These are phyloP conservation scores for Brachylomia viminalis DNA, from an alignment of 2,888 invertebrate species.

Conservation along the genomic window DNA sequence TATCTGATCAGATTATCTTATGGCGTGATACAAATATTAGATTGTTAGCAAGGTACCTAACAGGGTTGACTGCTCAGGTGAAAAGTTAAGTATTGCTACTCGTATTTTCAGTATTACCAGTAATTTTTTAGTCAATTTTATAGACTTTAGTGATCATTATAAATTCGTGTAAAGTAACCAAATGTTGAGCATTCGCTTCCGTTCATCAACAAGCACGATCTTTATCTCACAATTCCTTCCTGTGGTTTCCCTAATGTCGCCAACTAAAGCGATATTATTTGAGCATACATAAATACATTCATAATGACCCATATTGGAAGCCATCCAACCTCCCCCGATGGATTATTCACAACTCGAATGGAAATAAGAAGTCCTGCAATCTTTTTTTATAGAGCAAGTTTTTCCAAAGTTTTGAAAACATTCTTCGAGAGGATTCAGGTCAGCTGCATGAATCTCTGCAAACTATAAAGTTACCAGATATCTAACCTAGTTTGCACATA, in stretches of 20 bases:
- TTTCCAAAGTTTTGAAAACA: conserved; percentile 47
- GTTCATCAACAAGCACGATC: conserved; percentile 11
- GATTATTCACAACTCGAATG: conserved; percentile 51
- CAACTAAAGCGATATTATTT: conserved; percentile 37
- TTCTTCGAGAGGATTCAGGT: conserved; percentile 48
- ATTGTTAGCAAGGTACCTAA: too few relatives aligned
- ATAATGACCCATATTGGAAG: conserved; percentile 47
- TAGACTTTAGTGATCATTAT: neutral
- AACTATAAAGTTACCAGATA: conserved; percentile 51
- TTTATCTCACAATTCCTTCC: conserved; percentile 5
- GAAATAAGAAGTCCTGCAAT: conserved; percentile 39
- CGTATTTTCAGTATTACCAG: neutral
- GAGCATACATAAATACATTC: conserved; percentile 45
- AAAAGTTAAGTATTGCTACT: neutral
- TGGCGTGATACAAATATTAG: too few relatives aligned
- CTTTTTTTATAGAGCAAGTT: conserved; percentile 52
- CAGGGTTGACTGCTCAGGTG: neutral
- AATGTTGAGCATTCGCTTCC: neutral
- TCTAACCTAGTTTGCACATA: conserved; percentile 39
- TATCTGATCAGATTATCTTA: too few relatives aligned
- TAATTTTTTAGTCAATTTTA: neutral
- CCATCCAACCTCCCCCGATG: conserved; percentile 40
- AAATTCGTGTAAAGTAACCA: neutral
- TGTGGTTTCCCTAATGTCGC: conserved; percentile 20
- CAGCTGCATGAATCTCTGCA: conserved; percentile 40